A percentile compares a stretch with the other conserved stretches of the same genome.
These are phyloP conservation scores for Nematostella vectensis DNA, from an alignment of 92 coral and sea anemone species.

Conservation along the genomic window DNA sequence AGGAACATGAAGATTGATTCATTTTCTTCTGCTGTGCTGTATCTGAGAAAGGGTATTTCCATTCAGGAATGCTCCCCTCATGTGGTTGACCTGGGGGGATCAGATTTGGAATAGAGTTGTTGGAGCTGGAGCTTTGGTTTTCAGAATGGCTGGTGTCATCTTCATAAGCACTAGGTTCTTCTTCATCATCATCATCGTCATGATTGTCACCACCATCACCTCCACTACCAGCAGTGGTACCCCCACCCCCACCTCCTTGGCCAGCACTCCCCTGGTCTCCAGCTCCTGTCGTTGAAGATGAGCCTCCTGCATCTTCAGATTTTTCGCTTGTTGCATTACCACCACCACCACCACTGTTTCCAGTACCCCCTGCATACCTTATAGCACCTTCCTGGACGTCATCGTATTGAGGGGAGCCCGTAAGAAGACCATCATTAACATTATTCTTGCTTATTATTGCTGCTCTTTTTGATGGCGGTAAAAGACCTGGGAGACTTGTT, in stretches of 20 bases:
- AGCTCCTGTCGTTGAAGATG: constrained; percentile 1
- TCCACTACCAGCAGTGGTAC: constrained; percentile 20
- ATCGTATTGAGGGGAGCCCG: too few relatives aligned
- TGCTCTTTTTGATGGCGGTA: too few relatives aligned
- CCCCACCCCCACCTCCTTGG: constrained; percentile 21
- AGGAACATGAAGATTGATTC: too few relatives aligned
- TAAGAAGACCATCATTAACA: too few relatives aligned
- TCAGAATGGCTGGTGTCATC: constrained; percentile 46
- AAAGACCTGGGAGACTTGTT: too few relatives aligned
- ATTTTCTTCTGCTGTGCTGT: neutral
- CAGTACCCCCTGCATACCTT: too few relatives aligned
- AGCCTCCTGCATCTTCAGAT: neutral
- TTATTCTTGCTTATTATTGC: too few relatives aligned
- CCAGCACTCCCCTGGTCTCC: constrained; percentile 21
- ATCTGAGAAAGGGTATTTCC: too few relatives aligned
- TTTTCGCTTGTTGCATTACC: constrained; percentile 9
- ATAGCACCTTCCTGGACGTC: constrained; percentile 6
- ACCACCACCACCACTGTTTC: constrained; percentile 13
- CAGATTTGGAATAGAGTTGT: constrained; percentile 26
- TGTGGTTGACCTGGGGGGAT: too few relatives aligned
- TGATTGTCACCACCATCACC: constrained; percentile 19
- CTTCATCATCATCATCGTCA: constrained; percentile 4
- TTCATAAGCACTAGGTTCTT: constrained; percentile 34
- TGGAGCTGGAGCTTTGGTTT: constrained; percentile 23
- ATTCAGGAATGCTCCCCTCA: too few relatives aligned